These are phyloP conservation scores for Symphodus melops DNA, from an alignment of 2,113 vertebrate species.

Conservation along the genomic window DNA sequence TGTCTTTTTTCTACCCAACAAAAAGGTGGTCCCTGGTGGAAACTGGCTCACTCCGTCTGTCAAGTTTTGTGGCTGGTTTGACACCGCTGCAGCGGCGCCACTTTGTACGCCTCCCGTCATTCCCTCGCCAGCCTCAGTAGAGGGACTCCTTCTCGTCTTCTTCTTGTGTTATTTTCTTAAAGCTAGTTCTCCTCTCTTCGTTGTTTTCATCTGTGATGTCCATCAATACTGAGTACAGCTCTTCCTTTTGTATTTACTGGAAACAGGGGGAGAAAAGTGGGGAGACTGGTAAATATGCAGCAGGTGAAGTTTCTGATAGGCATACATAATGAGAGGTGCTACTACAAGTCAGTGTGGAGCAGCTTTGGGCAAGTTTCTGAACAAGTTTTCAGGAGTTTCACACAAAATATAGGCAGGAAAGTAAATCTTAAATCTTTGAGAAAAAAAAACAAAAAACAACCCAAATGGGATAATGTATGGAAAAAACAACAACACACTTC, in stretches of 20 bases:
- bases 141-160: conserved; percentile 70
- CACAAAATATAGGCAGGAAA: conserved; percentile 8
- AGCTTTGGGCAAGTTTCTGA: conserved; percentile 21
- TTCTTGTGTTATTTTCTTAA: conserved; percentile 80
- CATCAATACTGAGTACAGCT: conserved; percentile 79
- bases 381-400: conserved; percentile 2
- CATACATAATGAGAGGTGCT: conserved; percentile 50
- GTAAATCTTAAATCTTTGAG: conserved; percentile 2
- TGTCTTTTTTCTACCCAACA: conserved; percentile 68
- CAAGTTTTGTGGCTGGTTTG: conserved; percentile 75
- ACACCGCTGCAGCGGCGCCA: conserved; percentile 65
- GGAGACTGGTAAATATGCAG: conserved; percentile 68
- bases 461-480: conserved; percentile 41
- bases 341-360: conserved; percentile 22
- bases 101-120: conserved; percentile 71
- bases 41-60: conserved; percentile 75
- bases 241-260: conserved; percentile 82
- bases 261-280: conserved; percentile 73
- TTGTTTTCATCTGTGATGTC: conserved; percentile 79
- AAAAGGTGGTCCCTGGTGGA: conserved; percentile 75
- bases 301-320: conserved; percentile 37
- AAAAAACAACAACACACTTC: conserved; percentile 15
- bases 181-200: conserved; percentile 79
- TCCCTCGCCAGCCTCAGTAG: conserved; percentile 77
- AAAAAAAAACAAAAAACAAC: conserved; percentile 14